These are phyloP conservation scores for Spicauda simplicius DNA, from an alignment of 2,888 invertebrate genomes.

Conservation along the genomic window DNA sequence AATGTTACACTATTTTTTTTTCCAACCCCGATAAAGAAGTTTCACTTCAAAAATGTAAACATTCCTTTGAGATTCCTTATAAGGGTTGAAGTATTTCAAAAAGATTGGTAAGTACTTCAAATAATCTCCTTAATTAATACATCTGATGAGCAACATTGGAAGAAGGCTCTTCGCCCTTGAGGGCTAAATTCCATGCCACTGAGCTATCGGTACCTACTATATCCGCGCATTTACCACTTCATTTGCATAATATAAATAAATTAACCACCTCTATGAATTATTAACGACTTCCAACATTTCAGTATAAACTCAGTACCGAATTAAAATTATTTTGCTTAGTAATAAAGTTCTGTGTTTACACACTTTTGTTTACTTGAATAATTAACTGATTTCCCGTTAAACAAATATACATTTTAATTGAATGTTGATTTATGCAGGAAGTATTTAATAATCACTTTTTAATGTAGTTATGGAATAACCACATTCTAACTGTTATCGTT, in stretches of 20 bases:
- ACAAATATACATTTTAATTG: conserved; percentile 23
- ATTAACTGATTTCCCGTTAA: conserved; percentile 21
- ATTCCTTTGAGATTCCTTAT: no score
- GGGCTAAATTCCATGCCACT: not conserved
- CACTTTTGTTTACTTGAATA: conserved; percentile 30
- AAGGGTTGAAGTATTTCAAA: no score
- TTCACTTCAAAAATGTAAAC: no score
- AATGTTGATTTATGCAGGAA: conserved; percentile 2
- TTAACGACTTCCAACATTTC: conserved; percentile 22
- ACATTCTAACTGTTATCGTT: no score
- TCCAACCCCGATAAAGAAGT: no score
- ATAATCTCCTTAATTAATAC: no score
- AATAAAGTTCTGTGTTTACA: conserved; percentile 21
- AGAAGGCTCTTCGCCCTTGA: no score
- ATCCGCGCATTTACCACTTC: not conserved
- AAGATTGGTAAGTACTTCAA: no score
- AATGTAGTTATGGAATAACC: not conserved
- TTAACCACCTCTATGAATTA: conserved; percentile 31
- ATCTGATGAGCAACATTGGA: no score
- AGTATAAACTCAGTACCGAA: not conserved
- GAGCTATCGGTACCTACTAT: not conserved
- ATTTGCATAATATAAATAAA: conserved; percentile 19
- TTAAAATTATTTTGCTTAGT: conserved; percentile 34
- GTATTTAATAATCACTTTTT: not conserved
- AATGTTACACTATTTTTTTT: no score